Evolutionary conservation across 2,113 vertebrate species (phyloP).

Genomic region (Amblyornis subalaris): DNA sequence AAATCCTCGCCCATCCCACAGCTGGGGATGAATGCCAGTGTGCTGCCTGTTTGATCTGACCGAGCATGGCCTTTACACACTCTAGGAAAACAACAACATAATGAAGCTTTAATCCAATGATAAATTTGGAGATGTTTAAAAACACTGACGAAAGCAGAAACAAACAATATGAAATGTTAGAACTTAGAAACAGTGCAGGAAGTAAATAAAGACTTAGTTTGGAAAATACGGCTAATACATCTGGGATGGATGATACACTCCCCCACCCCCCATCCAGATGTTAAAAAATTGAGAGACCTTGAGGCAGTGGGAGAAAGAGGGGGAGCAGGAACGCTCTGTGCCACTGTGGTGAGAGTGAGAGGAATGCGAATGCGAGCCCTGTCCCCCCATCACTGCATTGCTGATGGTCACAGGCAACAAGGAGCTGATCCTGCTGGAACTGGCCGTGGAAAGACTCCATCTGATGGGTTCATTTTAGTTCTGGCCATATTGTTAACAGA

Average conservation of each 20-base stretch:
- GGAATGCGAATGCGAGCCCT: accelerated
- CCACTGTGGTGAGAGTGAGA: background rate
- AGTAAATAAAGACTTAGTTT: conserved; percentile 26
- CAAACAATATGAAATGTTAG: background rate
- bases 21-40: background rate
- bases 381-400: accelerated
- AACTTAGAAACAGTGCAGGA: conserved; percentile 7
- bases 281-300: background rate
- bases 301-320: background rate
- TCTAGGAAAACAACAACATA: background rate
- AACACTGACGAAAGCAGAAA: background rate
- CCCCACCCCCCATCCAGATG: background rate
- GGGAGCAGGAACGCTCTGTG: background rate
- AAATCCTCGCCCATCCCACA: accelerated
- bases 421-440: background rate
- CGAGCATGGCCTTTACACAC: background rate
- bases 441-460: background rate
- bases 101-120: background rate
- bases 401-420: background rate
- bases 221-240: conserved; percentile 18
- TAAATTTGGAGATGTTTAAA: background rate
- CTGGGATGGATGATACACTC: background rate
- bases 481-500: background rate
- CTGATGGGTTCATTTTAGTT: background rate
- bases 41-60: background rate